A percentile compares a stretch with the other conserved stretches of the same genome.
phyloP scores from a whole-genome alignment of 2,797 vertebrate genomes.

The Bovichtus variegatus region DNA sequence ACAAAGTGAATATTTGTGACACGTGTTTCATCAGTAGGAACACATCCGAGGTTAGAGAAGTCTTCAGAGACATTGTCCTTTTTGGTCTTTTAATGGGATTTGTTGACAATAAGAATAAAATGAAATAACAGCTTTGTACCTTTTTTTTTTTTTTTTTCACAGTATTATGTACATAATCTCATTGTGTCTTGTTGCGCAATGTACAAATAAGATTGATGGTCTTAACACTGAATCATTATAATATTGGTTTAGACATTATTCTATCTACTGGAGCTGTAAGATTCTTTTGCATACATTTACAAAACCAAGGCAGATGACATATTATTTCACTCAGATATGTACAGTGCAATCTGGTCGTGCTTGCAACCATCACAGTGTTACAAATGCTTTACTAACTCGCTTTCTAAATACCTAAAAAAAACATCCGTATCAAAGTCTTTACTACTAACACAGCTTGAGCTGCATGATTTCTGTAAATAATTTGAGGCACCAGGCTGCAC shows the following conservation, averaged over 20 bases:
- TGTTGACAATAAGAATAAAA: constrained; percentile 38
- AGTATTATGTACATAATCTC: constrained; percentile 36
- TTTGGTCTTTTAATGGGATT: constrained; percentile 20
- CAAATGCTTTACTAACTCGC: constrained; percentile 3
- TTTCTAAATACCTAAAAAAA: constrained; percentile 5
- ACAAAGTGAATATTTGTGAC: background rate
- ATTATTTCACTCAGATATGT: background rate
- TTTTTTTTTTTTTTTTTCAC: too few relatives aligned
- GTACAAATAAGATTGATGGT: constrained; percentile 22
- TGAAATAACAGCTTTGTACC: background rate
- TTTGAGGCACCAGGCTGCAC: constrained; percentile 39
- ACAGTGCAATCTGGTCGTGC: background rate
- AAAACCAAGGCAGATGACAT: background rate
- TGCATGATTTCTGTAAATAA: constrained; percentile 45
- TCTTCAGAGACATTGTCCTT: background rate
- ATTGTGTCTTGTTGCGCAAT: constrained; percentile 24
- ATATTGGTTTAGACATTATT: constrained; percentile 5
- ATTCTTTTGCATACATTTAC: background rate
- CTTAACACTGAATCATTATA: constrained; percentile 49
- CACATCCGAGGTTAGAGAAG: background rate
- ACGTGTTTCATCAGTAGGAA: background rate
- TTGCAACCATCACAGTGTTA: constrained; percentile 17
- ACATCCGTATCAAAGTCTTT: constrained; percentile 17
- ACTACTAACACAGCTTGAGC: constrained; percentile 55
- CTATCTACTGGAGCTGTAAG: background rate